Evolutionary conservation across 2,888 invertebrate species (phyloP), one percentile per base, ranked within the genome.

Genomic region (Mythimna impura): DNA sequence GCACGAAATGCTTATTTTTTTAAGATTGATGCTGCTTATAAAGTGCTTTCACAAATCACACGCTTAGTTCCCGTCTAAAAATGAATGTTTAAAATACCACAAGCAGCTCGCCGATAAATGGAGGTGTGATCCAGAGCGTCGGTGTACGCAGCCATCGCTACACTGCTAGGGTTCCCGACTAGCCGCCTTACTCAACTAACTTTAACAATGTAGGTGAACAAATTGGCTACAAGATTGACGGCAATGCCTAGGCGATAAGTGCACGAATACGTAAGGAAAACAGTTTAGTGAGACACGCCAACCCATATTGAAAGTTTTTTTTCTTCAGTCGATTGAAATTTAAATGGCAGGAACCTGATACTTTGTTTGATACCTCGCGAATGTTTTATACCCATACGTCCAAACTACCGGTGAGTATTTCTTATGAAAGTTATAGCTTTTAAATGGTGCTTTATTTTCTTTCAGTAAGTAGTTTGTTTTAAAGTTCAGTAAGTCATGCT

Each of bases 71-170:
- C 8, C 6, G n/a, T n/a, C 6, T 6, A 43, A 52, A 60, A 25
- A 20, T 30, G 0, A 7, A 25, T 20, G 7, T 64, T 73, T 55
- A 12, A 9, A 62, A 71, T 93, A 97, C 97, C 97, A 89, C 96
- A 94, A 79, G 94, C 92, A 81, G 96, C 94, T n/a, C 97, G 95
- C 80, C 96, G 96, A 90, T 97, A 97, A 92, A 97, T 97, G 90
- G 97, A 97, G 52, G 97, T 97, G 89, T 97, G 97, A 84, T 97
- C 95, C 61, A 97, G 93, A 78, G 92, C 89, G 73, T 95, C 94
- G 34, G 90, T 84, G 79, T 92, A 88, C 65, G 90, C 90, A 66
- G 90, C 90, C 95, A 95, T 94, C 66, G 81, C 85, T 66, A 76
- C 67, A 78, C 81, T 71, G 73, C 71, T 78, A 58, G 65, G 52